These are phyloP conservation scores for Tichodroma muraria DNA, from an alignment of 2,113 vertebrate species.

Conservation along the genomic window DNA sequence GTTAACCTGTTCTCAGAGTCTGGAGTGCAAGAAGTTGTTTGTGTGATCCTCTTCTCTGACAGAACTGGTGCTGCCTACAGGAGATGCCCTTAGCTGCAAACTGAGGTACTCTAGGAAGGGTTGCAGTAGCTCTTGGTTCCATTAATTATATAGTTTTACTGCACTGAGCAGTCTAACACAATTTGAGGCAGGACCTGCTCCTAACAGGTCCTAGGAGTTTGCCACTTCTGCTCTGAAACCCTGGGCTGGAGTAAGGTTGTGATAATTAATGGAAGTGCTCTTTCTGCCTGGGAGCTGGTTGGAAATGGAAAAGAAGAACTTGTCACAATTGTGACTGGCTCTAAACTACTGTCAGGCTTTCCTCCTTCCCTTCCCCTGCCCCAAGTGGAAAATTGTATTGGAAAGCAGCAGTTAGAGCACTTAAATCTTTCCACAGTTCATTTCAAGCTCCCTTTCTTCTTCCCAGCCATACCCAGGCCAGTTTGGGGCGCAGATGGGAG, in stretches of 20 bases:
- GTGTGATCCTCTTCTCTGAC: background rate
- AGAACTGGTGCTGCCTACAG: background rate
- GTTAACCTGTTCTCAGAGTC: background rate
- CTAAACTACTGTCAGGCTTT: slow-evolving; percentile 47
- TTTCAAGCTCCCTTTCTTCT: slow-evolving; percentile 57
- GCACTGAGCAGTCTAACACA: background rate
- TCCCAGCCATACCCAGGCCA: slow-evolving; percentile 56
- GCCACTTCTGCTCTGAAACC: background rate
- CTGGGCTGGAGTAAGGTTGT: background rate
- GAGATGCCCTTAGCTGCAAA: background rate
- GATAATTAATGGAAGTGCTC: slow-evolving; percentile 16
- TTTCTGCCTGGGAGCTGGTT: slow-evolving; percentile 35
- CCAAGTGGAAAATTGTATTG: slow-evolving; percentile 62
- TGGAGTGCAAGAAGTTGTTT: background rate
- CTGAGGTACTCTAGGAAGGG: background rate
- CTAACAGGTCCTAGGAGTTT: background rate
- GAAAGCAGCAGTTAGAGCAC: slow-evolving; percentile 49
- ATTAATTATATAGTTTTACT: background rate
- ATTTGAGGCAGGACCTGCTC: background rate
- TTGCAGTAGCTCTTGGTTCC: background rate
- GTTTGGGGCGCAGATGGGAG: slow-evolving; percentile 18
- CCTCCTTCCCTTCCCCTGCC: slow-evolving; percentile 40
- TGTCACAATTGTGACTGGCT: slow-evolving; percentile 61
- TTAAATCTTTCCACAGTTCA: slow-evolving; percentile 66
- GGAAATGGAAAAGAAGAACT: slow-evolving; percentile 58